Evolutionary conservation across 2,888 invertebrate genomes (phyloP), one percentile per base, ranked within the genome.

Genomic region (Cryptocheilus praepositus): DNA sequence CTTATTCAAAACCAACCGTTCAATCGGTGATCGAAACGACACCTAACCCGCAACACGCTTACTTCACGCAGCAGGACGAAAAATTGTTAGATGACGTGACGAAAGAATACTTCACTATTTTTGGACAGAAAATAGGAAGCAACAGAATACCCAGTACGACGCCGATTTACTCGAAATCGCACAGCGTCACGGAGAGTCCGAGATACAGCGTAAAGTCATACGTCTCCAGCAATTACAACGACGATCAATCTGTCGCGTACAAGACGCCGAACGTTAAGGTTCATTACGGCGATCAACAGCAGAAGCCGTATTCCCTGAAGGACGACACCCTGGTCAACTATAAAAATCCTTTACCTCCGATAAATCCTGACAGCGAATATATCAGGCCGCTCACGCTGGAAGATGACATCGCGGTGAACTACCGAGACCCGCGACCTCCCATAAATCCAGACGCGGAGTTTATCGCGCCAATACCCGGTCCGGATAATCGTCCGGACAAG

Each of bases 261-360:
- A 81, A 81, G 13, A 71, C 83, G 1, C 83, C 85, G 0, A 90
- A 90, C 69, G 91, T 92, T 52, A 92, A 91, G 77, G 89, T 91
- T 11, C 90, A 90, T 73, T 92, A 92, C 79, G 91, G 89, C 1
- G 91, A 91, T 71, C 91, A 86, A 86, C 89, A 82, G 83, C 78
- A 81, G 5, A 49, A 13, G 49, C 49, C 49, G 11, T 49, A 49
- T 51, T 91, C 92, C 4, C 87, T 95, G 53, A 91, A 92, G 67
- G 90, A 91, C 71, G 95, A 95, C 80, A 93, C 93, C 0, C 87
- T 92, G 11, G 93, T 95, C 0, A 95, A 95, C 89, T 93, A 93
- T 81, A 91, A 92, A 53, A 90, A 90, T 54, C 94, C 94, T 3
- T 87, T 93, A 57, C 94, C 94, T 0, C 89, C 91, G 1, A 89